A percentile compares a stretch with the other conserved stretches of the same genome.
Evolutionary conservation across 2,113 vertebrate genomes (phyloP).

Genomic region (Mesitornis unicolor): DNA sequence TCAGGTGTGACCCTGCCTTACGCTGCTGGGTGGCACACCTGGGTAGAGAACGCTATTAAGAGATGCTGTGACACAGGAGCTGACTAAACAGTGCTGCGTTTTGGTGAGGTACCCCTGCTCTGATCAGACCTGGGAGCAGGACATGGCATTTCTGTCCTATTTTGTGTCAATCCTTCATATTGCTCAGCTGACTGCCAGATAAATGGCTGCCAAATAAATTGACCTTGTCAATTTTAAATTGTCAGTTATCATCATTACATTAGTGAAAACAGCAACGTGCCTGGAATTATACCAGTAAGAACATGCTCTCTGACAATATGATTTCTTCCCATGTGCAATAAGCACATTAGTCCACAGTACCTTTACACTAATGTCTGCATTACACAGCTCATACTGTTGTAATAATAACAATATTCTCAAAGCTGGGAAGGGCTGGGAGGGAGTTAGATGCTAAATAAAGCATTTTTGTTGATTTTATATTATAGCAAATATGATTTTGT

Average conservation of each 20-base stretch:
- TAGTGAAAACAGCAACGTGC: not conserved
- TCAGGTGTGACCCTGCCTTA: not conserved
- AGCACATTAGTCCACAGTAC: not conserved
- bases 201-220: not conserved
- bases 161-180: not conserved
- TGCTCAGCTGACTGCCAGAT: not conserved
- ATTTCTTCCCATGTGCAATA: not conserved
- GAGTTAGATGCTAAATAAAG: not conserved
- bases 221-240: not conserved
- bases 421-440: not conserved
- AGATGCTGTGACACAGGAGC: not conserved
- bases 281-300: not conserved
- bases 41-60: no score
- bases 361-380: not conserved
- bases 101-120: not conserved
- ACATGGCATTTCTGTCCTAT: not conserved
- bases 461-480: not conserved
- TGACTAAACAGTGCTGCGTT: not conserved
- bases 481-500: not conserved
- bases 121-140: not conserved
- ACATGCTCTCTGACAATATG: not conserved
- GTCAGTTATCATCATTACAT: not conserved
- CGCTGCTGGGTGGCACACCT: rapidly evolving
- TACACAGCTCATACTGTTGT: rapidly evolving
- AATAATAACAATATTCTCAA: not conserved